Evolutionary conservation across 2,797 vertebrate species (phyloP), one percentile per base, ranked within the genome.

Genomic region (Discoglossus pictus): DNA sequence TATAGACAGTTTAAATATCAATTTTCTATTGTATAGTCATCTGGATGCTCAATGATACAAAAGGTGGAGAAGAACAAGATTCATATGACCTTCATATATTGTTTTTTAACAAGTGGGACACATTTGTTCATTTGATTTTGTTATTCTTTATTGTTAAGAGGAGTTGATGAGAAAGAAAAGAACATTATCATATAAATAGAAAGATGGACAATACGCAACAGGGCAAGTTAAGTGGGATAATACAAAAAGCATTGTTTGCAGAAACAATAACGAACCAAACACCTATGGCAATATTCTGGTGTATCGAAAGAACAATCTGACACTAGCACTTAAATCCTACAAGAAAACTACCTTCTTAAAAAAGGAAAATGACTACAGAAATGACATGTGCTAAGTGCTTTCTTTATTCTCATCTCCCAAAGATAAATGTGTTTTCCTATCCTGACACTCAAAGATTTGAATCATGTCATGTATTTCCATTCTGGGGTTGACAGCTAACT

Each of bases 181-280:
- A 51, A 7, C 54, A 67, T 67, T 67, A 67, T 59, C 65, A 67
- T 67, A 67, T 67, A 67, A 67, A 67, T 67, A 55, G 55, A 67
- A 67, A 48, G 52, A 25, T 34, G 25, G 55, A 13, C 47, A 52
- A n/a, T 43, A 60, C 60, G 55, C 18, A 68, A 43, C 47, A 60
- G 24, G 47, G 18, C 18, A 35, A 60, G 65, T 17, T 51, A 52
- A 52, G 20, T 60, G 47, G 51, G 44, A 66, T 40, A 39, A 65
- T 27, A 42, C 46, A 50, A 38, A 23, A 59, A 50, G 34, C 16
- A 60, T 17, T 58, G 43, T 58, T 47, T 48, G 16, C 44, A 43
- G 21, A 40, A 40, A 60, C 35, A 67, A 60, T 51, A 67, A 40
- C 39, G 42, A 16, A 23, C 38, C 16, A 23, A 23, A 16, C 25